These are phyloP conservation scores for Porites lobata DNA, from an alignment of 92 coral and sea anemone species.

Conservation along the genomic window DNA sequence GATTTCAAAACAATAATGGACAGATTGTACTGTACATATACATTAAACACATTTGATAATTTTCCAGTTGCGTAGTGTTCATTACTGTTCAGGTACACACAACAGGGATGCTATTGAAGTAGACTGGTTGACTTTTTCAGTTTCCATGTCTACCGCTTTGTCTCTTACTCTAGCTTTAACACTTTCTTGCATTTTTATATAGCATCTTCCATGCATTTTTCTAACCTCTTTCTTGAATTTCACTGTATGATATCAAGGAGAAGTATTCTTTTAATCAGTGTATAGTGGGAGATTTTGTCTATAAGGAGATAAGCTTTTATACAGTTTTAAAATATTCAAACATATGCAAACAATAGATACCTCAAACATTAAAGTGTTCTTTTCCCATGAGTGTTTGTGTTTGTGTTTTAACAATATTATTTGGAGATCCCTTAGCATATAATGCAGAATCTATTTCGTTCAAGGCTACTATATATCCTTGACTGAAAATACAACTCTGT, in stretches of 20 bases:
- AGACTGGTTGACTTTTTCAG: neutral
- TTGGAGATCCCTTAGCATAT: neutral
- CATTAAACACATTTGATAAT: neutral
- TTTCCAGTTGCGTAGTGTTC: neutral
- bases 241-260: neutral
- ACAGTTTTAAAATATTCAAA: slow-evolving; percentile 8
- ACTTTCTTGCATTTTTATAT: neutral
- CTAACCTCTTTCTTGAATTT: neutral
- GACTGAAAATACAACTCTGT: too few species aligned
- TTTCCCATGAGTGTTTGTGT: neutral
- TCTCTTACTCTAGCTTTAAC: neutral
- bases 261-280: neutral
- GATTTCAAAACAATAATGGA: slow-evolving; percentile 1
- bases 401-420: neutral
- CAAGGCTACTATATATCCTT: too few species aligned
- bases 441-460: neutral
- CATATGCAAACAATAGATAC: slow-evolving; percentile 14
- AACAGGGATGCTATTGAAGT: neutral
- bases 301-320: slow-evolving; percentile 21
- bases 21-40: slow-evolving; percentile 55
- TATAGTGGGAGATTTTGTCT: neutral
- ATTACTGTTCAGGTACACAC: neutral
- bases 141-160: neutral
- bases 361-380: slow-evolving; percentile 6
- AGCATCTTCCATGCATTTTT: neutral